Evolutionary conservation across 2,113 vertebrate genomes (phyloP).

Genomic region (Proteles cristata): DNA sequence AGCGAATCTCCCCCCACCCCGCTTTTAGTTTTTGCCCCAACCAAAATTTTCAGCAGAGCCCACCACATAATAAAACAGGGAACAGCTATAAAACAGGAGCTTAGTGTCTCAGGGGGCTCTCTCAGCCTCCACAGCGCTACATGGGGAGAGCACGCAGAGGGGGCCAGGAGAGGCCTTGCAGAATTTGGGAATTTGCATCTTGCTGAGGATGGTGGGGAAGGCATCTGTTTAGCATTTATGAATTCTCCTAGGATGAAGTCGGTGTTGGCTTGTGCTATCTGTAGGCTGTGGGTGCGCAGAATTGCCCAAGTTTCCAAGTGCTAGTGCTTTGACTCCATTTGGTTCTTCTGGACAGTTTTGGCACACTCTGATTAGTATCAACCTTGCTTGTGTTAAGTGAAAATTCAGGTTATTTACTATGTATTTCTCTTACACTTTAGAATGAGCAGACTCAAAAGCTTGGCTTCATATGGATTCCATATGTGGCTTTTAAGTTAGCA

Average conservation of each 20-base stretch:
- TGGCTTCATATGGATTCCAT: conserved; percentile 72
- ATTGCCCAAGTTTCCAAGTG: neutral
- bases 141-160: neutral
- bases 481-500: conserved; percentile 70
- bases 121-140: neutral
- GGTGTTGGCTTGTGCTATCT: neutral
- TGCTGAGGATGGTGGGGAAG: neutral
- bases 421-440: conserved; percentile 64
- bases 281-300: neutral
- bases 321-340: neutral
- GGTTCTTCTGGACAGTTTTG: conserved; percentile 52
- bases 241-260: neutral
- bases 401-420: conserved; percentile 72
- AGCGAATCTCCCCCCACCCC: neutral
- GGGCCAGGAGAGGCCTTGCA: neutral
- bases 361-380: conserved; percentile 65
- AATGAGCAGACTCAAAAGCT: conserved; percentile 65
- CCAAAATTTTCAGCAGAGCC: neutral
- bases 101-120: rapidly evolving
- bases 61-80: neutral
- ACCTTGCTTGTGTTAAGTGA: conserved; percentile 65
- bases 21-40: no score
- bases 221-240: conserved; percentile 43
- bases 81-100: neutral
- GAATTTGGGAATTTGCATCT: neutral